Base-by-base conservation (phyloP, 1,140 invertebrate genomes). In the Coelopa frigida region DNA sequence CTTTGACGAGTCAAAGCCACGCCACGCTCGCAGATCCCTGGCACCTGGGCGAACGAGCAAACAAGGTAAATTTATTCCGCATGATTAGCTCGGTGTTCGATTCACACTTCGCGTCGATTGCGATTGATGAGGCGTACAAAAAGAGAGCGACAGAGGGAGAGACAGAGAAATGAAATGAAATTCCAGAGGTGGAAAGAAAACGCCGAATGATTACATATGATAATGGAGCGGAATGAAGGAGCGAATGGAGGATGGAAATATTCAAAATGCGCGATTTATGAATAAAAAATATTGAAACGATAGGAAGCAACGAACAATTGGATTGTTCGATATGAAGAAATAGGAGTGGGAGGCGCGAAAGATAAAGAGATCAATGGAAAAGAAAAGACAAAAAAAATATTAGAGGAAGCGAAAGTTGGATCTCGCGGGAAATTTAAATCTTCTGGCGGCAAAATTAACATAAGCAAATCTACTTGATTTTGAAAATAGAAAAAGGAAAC, bases 71-170 rank as follows among this genome's bases (percentile, higher is more conserved):
- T 57, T 58, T 53, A 57, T 58, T 58, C 52, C 56, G 39, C 52
- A 53, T 57, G 56, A 58, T 58, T 58, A 58, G 53, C 57, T 57
- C 55, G 44, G 55, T 52, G 55, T 57, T 58, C 52, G 50, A 58
- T 58, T 56, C 50, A 47, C 42, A 35, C n/a, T n/a, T n/a, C 15
- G 3, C 44, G 10, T 4, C 14, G 3, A 5, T 15, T 11, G 27
- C 43, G 26, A 10, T 27, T 37, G 44, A 46, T 24, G 32, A 29
- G 15, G 27, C 14, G 27, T 10, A 29, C 8, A 29, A 29, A 29
- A 29, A 29, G 14, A 29, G n/a, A n/a, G n/a, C n/a, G n/a, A n/a
- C n/a, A 29, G 14, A 29, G 14, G 14, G 8, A 29, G 8, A 29
- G 8, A 29, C 8, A 29, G 14, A 10, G 14, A 29, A 29, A 29